These are phyloP conservation scores for Onychomys arenicola DNA, from an alignment of 2,797 vertebrate genomes.

Conservation along the genomic window DNA sequence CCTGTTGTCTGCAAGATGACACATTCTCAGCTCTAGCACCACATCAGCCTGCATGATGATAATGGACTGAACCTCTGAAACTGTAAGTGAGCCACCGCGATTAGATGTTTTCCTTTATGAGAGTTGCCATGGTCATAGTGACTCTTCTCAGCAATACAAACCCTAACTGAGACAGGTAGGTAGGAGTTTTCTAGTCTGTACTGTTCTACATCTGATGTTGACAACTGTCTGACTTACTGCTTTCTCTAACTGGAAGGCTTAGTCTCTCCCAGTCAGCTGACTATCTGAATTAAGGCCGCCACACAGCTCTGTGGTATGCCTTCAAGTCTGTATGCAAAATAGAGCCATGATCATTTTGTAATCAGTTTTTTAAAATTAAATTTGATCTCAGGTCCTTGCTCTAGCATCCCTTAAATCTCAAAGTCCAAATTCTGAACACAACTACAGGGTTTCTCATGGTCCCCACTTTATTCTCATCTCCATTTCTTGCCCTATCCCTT, in stretches of 20 bases:
- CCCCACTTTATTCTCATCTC: constrained; percentile 7
- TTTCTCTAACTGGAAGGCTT: constrained; percentile 4
- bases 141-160: background rate
- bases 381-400: background rate
- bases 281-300: background rate
- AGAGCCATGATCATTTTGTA: background rate
- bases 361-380: constrained; percentile 17
- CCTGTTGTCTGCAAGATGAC: background rate
- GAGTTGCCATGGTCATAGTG: background rate
- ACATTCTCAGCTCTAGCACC: background rate
- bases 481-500: background rate
- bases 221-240: constrained; percentile 17
- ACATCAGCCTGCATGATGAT: background rate
- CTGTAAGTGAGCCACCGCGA: background rate
- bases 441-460: background rate
- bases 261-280: background rate
- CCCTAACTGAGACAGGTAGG: background rate
- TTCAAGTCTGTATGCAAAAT: constrained; percentile 29
- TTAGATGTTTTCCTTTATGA: background rate
- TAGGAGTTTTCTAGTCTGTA: background rate
- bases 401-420: background rate
- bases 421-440: background rate
- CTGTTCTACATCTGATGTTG: background rate
- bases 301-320: background rate
- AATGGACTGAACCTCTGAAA: background rate